Evolutionary conservation across 1,140 invertebrate genomes (phyloP).

Genomic region (Hypsibius dujardini): DNA sequence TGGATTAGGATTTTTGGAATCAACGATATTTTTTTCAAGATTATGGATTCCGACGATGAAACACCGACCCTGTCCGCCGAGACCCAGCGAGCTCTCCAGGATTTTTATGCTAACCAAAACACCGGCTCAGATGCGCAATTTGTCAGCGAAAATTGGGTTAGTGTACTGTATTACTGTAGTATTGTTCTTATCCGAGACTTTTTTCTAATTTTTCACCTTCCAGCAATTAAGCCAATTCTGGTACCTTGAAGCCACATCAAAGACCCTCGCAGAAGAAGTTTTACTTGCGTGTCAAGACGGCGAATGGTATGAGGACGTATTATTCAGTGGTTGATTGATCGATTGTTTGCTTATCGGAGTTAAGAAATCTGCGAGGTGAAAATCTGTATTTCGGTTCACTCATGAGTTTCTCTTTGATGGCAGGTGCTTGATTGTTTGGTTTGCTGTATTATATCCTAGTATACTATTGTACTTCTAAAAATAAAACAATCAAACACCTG

Average conservation of each 20-base stretch:
- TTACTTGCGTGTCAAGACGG: background rate
- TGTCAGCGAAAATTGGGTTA: background rate
- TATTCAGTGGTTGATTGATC: too few species aligned
- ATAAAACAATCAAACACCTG: too few species aligned
- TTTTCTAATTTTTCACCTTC: background rate
- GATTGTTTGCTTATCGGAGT: too few species aligned
- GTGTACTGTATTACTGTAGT: background rate
- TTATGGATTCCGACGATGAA: background rate
- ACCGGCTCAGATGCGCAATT: background rate
- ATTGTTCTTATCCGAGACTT: background rate
- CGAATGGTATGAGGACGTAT: too few species aligned
- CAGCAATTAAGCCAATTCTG: conserved; percentile 9
- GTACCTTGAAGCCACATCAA: background rate
- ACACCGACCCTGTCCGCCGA: background rate
- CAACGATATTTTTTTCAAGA: too few species aligned
- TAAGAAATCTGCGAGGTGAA: too few species aligned
- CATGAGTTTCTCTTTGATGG: too few species aligned
- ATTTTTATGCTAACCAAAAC: background rate
- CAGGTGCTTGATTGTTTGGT: too few species aligned
- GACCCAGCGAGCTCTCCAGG: background rate
- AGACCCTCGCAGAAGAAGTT: background rate
- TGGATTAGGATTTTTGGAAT: too few species aligned
- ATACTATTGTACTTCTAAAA: too few species aligned
- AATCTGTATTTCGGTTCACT: too few species aligned
- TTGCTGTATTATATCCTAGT: too few species aligned